A percentile compares a stretch with the other conserved stretches of the same genome.
phyloP scores from a whole-genome alignment of 2,888 invertebrate species.

The Drosophila rellima region DNA sequence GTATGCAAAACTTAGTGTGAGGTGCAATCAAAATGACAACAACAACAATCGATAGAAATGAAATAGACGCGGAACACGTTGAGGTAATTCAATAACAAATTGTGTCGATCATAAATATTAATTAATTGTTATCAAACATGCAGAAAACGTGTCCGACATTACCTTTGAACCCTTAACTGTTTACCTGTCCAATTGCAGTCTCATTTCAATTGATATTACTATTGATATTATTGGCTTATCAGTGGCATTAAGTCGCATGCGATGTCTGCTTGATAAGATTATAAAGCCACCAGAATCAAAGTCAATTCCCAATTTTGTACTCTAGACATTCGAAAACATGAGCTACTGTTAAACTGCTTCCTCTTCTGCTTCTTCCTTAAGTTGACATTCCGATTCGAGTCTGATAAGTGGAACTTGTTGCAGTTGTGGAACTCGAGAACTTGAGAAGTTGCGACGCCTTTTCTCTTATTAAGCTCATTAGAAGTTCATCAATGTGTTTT shows the following conservation, averaged over 20 bases:
- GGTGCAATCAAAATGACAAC: conserved; percentile 17
- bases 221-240: conserved; percentile 44
- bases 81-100: conserved; percentile 60
- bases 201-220: conserved; percentile 1
- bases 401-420: conserved; percentile 34
- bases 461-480: conserved; percentile 73
- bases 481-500: conserved; percentile 64
- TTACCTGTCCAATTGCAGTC: conserved; percentile 39
- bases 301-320: conserved; percentile 40
- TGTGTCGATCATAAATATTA: conserved; percentile 32
- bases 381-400: conserved; percentile 20
- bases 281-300: conserved; percentile 47
- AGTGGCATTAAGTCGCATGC: conserved; percentile 18
- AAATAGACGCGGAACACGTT: conserved; percentile 34
- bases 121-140: conserved; percentile 22
- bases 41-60: not conserved
- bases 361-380: not conserved
- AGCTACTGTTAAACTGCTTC: not conserved
- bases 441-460: conserved; percentile 38
- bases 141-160: conserved; percentile 1
- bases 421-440: conserved; percentile 25
- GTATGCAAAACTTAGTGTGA: conserved; percentile 1
- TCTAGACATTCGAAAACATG: not conserved
- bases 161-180: conserved; percentile 45
- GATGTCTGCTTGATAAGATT: conserved; percentile 60